Conservation (phyloP, 2,113 vertebrate genomes). For the Mesoclemmys tuberculata region DNA sequence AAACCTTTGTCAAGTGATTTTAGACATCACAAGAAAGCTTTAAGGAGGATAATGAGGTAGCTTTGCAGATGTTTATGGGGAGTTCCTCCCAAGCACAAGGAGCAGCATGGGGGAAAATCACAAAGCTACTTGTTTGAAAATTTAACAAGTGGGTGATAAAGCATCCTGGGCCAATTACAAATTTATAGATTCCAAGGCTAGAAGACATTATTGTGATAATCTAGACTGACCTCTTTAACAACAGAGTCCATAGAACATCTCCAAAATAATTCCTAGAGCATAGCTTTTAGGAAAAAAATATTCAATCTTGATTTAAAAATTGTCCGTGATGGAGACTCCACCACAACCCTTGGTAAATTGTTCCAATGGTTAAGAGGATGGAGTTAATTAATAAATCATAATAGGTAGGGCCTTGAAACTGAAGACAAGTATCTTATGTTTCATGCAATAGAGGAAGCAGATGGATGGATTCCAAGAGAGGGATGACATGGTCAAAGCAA, state of each 20-base stretch:
- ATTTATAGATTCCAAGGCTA: background rate
- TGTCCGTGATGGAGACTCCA: background rate
- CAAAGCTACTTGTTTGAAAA: background rate
- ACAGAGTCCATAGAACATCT: background rate
- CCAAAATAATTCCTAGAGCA: background rate
- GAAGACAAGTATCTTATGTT: background rate
- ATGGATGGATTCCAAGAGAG: background rate
- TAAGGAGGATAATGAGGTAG: background rate
- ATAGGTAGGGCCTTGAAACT: background rate
- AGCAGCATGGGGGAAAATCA: background rate
- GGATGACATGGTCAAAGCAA: background rate
- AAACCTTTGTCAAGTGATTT: background rate
- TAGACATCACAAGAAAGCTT: background rate
- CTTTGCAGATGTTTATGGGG: background rate
- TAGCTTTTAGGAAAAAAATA: background rate
- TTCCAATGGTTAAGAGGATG: background rate
- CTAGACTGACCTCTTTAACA: background rate
- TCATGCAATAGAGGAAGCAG: background rate
- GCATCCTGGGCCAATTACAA: background rate
- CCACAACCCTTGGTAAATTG: background rate
- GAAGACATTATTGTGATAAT: background rate
- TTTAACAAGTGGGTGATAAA: background rate
- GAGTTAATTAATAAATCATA: background rate
- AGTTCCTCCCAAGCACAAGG: background rate
- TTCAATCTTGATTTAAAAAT: background rate